A percentile compares a stretch with the other conserved stretches of the same genome.
phyloP scores from a whole-genome alignment of 2,888 invertebrate genomes.

The Nomada fabriciana region DNA sequence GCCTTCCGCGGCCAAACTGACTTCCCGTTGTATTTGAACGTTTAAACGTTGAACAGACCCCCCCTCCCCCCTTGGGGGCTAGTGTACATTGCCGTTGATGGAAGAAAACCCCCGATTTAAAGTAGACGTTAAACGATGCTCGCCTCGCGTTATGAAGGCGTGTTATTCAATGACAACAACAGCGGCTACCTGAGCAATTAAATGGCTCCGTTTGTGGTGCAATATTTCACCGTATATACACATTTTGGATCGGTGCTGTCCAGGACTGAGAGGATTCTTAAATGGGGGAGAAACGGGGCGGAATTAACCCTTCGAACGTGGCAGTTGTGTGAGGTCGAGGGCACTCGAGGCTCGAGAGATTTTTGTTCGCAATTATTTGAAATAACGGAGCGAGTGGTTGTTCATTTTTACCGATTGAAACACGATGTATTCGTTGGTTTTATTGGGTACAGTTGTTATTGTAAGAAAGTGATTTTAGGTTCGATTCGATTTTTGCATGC shows the following conservation, averaged over 20 bases:
- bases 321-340: no score
- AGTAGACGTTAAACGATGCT: conserved; percentile 37
- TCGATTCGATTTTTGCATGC: no score
- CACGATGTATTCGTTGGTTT: no score
- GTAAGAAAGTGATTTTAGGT: no score
- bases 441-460: no score
- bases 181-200: conserved; percentile 48
- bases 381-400: no score
- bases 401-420: no score
- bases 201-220: conserved; percentile 20
- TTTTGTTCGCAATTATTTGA: not conserved
- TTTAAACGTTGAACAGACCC: conserved; percentile 20
- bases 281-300: no score
- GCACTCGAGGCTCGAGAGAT: not conserved
- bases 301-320: no score
- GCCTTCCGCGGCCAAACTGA: conserved; percentile 55
- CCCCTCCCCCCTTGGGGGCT: not conserved
- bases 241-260: conserved; percentile 1
- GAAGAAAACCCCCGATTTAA: conserved; percentile 30
- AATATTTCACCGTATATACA: not conserved
- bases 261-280: not conserved
- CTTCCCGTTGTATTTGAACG: conserved; percentile 55
- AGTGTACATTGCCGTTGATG: not conserved
- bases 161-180: conserved; percentile 36
- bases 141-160: conserved; percentile 13